Evolutionary conservation across 1,140 invertebrate species (phyloP).

Genomic region (Ips typographus): DNA sequence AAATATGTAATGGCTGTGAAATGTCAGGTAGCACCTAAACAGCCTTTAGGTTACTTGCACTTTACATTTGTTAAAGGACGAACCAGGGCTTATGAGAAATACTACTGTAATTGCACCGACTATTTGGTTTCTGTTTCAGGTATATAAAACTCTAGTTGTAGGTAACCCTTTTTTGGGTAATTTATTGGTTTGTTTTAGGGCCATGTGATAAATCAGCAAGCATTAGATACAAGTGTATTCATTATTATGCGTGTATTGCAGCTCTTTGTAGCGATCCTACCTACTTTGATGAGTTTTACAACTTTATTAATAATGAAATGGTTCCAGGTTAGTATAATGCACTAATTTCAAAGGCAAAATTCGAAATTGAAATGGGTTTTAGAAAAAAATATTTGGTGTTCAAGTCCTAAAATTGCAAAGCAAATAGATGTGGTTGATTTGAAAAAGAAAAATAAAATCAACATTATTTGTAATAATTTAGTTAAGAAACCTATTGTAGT

Average conservation of each 20-base stretch:
- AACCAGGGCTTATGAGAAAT: slow-evolving; percentile 62
- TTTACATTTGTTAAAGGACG: slow-evolving; percentile 64
- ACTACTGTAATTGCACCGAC: slow-evolving; percentile 65
- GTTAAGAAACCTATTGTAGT: slow-evolving; percentile 10
- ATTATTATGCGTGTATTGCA: slow-evolving; percentile 75
- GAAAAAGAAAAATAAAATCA: slow-evolving; percentile 15
- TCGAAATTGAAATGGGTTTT: not conserved
- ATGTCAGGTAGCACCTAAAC: slow-evolving; percentile 67
- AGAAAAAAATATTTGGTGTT: slow-evolving; percentile 10
- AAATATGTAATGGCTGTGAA: slow-evolving; percentile 78
- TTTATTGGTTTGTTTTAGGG: no score
- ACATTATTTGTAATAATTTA: slow-evolving; percentile 10
- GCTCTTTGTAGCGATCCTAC: slow-evolving; percentile 75
- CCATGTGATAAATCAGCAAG: slow-evolving; percentile 29
- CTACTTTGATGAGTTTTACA: slow-evolving; percentile 68
- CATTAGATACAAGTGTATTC: slow-evolving; percentile 54
- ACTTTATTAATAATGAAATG: slow-evolving; percentile 63
- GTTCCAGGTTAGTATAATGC: slow-evolving; percentile 20
- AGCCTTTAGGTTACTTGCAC: slow-evolving; percentile 76
- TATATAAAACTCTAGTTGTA: no score
- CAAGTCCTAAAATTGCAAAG: slow-evolving; percentile 13
- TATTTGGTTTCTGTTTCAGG: slow-evolving; percentile 48
- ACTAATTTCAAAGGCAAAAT: no score
- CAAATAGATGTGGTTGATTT: slow-evolving; percentile 14
- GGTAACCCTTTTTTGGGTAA: no score